These are phyloP conservation scores for Chrysolina americana DNA, from an alignment of 2,888 invertebrate genomes.

Conservation along the genomic window DNA sequence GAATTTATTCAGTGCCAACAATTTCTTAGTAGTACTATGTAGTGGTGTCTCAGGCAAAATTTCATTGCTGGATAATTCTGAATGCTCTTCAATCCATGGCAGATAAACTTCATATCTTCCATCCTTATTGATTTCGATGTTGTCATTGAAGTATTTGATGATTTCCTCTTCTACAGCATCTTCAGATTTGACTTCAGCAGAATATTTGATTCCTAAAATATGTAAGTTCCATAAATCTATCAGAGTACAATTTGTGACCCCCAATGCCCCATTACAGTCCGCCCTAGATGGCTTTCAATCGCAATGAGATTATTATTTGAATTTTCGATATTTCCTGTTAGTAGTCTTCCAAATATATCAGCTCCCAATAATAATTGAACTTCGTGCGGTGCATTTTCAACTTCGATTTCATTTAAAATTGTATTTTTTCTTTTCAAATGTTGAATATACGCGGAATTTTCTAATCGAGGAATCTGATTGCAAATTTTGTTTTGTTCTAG, in stretches of 20 bases:
- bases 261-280: slow-evolving; percentile 18
- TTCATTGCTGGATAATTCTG: slow-evolving; percentile 1
- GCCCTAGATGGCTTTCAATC: neutral
- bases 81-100: neutral
- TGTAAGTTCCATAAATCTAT: neutral
- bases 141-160: neutral
- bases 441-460: too few relatives aligned
- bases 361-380: neutral
- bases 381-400: slow-evolving; percentile 1
- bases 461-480: too few relatives aligned
- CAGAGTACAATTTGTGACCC: neutral
- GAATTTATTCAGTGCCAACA: neutral
- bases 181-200: neutral
- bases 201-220: neutral
- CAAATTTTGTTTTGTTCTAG: slow-evolving; percentile 7
- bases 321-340: slow-evolving; percentile 16
- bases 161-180: neutral
- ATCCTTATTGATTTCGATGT: neutral
- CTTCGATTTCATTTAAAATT: neutral
- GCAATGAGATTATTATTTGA: neutral
- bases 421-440: neutral
- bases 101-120: slow-evolving; percentile 1
- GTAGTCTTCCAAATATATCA: slow-evolving; percentile 8
- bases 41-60: neutral
- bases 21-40: neutral